These are phyloP conservation scores for Tetramorium parvispinum DNA, from an alignment of 1,140 invertebrate species.

Conservation along the genomic window DNA sequence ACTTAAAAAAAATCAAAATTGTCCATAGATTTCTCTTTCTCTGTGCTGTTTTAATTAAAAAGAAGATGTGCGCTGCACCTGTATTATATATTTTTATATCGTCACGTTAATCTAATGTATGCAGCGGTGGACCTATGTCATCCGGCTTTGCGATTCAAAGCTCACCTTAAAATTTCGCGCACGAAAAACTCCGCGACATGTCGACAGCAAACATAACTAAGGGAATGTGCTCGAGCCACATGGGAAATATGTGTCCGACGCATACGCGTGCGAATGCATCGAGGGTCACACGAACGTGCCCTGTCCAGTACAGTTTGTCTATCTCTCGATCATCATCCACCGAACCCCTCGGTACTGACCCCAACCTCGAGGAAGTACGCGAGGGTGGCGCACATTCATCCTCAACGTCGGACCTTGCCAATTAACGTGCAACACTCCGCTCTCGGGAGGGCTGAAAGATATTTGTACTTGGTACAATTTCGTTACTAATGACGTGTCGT, in stretches of 20 bases:
- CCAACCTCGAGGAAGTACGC: slow-evolving; percentile 15
- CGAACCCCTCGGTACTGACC: slow-evolving; percentile 35
- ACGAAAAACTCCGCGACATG: slow-evolving; percentile 39
- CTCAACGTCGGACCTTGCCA: slow-evolving; percentile 46
- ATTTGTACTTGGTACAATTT: slow-evolving; percentile 61
- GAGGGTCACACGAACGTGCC: slow-evolving; percentile 29
- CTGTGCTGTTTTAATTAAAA: neutral
- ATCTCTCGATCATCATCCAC: slow-evolving; percentile 68
- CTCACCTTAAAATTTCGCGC: slow-evolving; percentile 39
- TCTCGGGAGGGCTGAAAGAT: slow-evolving; percentile 22
- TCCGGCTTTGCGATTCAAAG: neutral
- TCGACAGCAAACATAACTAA: slow-evolving; percentile 44
- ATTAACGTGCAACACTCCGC: slow-evolving; percentile 45
- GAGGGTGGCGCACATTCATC: slow-evolving; percentile 39
- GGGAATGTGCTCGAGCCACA: slow-evolving; percentile 62
- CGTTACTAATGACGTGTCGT: slow-evolving; percentile 42
- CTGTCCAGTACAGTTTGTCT: slow-evolving; percentile 62
- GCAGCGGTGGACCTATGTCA: neutral
- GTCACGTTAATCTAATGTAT: neutral
- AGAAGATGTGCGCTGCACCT: neutral
- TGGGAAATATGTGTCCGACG: slow-evolving; percentile 66
- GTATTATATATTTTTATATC: neutral
- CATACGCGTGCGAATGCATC: slow-evolving; percentile 41
- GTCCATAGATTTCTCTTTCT: neutral
- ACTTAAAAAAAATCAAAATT: no score